These are phyloP conservation scores for Malurus elegans DNA, from an alignment of 2,113 vertebrate genomes.

Conservation along the genomic window DNA sequence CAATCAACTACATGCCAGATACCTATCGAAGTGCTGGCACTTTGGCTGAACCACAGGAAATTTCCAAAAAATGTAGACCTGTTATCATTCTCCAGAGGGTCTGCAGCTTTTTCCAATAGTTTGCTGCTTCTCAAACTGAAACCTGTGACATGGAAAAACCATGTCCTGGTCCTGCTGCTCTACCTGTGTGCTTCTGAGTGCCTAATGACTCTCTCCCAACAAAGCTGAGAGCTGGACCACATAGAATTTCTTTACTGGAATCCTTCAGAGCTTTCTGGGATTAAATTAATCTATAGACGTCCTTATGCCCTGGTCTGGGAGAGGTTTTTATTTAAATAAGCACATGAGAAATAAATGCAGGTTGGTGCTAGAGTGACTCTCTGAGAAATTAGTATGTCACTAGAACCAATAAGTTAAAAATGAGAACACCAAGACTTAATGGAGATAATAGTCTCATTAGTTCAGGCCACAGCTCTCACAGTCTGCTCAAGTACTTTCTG, in stretches of 20 bases:
- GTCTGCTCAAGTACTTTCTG: background rate
- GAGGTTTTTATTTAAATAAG: background rate
- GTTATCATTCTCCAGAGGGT: background rate
- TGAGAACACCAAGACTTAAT: background rate
- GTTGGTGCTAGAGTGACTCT: background rate
- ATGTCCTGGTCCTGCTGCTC: background rate
- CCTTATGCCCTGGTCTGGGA: background rate
- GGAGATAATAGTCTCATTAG: background rate
- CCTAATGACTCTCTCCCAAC: background rate
- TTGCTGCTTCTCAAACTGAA: background rate
- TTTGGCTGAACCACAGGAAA: background rate
- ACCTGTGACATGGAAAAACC: fast-evolving
- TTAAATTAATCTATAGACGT: background rate
- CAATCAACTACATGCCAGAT: background rate
- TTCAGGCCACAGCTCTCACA: background rate
- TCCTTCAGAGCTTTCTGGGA: background rate
- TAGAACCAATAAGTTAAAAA: background rate
- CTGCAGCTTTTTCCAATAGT: background rate
- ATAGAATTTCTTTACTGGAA: background rate
- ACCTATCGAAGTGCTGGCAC: background rate
- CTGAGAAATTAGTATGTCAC: background rate
- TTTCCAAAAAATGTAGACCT: background rate
- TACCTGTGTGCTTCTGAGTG: background rate
- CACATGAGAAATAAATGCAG: background rate
- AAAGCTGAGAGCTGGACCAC: background rate